These are phyloP conservation scores for Lampropteryx suffumata DNA, from an alignment of 2,888 invertebrate species.

Conservation along the genomic window DNA sequence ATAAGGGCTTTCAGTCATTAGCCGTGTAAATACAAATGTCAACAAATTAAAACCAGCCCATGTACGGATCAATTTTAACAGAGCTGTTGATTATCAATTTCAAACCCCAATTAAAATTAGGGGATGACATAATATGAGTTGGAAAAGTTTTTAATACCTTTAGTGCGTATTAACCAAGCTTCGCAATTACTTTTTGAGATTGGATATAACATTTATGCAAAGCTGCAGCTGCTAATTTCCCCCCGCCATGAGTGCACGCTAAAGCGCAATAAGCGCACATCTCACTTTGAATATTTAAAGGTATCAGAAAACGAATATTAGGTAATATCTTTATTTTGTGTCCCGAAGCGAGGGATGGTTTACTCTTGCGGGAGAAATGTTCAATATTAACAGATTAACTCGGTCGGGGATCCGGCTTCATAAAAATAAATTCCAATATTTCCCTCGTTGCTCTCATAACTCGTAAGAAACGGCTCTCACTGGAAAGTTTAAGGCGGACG, in stretches of 20 bases:
- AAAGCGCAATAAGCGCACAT: background rate
- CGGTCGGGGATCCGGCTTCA: constrained; percentile 66
- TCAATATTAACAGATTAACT: constrained; percentile 78
- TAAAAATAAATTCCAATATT: constrained; percentile 77
- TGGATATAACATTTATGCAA: background rate
- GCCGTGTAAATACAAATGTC: constrained; percentile 19
- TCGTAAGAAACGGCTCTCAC: constrained; percentile 69
- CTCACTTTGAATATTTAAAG: constrained; percentile 20
- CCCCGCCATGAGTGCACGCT: background rate
- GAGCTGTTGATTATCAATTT: background rate
- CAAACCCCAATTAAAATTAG: too few species aligned
- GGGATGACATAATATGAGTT: too few species aligned
- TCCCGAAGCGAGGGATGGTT: constrained; percentile 44
- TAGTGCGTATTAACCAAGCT: too few species aligned
- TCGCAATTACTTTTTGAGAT: background rate
- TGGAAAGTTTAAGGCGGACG: constrained; percentile 73
- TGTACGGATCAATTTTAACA: background rate
- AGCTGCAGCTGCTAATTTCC: background rate
- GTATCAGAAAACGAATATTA: constrained; percentile 21
- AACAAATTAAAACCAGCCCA: constrained; percentile 12
- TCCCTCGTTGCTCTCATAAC: constrained; percentile 73
- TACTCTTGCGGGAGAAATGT: constrained; percentile 65
- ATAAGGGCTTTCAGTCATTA: constrained; percentile 14
- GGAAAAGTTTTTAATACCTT: too few species aligned
- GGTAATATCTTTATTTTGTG: constrained; percentile 26